Conservation (phyloP, 1,140 invertebrate genomes). For the Lasaia peninsularis region DNA sequence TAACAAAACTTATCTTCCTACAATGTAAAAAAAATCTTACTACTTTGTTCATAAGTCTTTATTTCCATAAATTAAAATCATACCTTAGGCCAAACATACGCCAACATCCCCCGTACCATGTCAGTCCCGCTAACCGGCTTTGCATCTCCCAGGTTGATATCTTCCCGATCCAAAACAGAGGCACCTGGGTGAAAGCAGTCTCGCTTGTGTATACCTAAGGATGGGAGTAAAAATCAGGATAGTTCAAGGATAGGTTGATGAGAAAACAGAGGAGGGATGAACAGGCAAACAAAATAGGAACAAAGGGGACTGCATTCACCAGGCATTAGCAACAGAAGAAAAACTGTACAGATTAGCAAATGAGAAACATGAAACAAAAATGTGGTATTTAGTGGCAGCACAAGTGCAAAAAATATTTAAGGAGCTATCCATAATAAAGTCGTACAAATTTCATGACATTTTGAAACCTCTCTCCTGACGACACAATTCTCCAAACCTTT, state of each 20-base stretch:
- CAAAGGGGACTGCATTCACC: constrained; percentile 60
- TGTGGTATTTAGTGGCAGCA: neutral
- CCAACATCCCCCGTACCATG: constrained; percentile 92
- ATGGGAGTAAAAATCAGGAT: constrained; percentile 58
- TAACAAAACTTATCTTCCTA: no score
- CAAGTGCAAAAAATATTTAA: neutral
- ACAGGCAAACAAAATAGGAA: constrained; percentile 33
- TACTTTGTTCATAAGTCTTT: neutral
- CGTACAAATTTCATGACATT: neutral
- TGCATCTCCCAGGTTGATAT: constrained; percentile 78
- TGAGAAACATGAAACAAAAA: constrained; percentile 1
- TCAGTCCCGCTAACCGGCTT: constrained; percentile 84
- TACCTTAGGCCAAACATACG: constrained; percentile 97
- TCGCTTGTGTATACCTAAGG: constrained; percentile 81
- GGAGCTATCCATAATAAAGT: no score
- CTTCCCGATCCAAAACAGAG: constrained; percentile 82
- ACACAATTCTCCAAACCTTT: no score
- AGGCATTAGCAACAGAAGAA: constrained; percentile 62
- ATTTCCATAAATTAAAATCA: constrained; percentile 11
- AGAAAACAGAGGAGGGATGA: constrained; percentile 27
- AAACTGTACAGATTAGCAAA: constrained; percentile 14
- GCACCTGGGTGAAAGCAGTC: constrained; percentile 95
- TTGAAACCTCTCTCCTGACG: no score
- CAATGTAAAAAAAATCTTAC: no score
- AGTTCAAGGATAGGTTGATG: constrained; percentile 28